Base-by-base conservation (phyloP, 2,888 invertebrate genomes). In the Pterostichus niger region DNA sequence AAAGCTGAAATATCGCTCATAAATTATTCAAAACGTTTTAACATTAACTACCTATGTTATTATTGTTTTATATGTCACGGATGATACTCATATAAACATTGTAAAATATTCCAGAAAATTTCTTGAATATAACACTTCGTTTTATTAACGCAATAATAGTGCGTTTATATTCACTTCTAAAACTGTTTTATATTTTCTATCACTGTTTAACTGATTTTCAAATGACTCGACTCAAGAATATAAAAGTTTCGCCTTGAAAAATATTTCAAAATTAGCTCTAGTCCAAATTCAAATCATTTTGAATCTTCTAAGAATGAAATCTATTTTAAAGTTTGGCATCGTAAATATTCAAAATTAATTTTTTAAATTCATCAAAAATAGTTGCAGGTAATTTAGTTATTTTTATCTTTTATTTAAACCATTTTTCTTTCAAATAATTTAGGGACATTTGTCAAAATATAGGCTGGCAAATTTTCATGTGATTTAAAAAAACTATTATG, bases 151-250 rank as follows among this genome's bases (percentile, higher is more conserved):
- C 35, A 31, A 33, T 59, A 61, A 56, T 24, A 33, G 31, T 7
- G 1, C 10, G 11, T 7, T 33, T 35, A 35, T 33, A 10, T 35
- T 31, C 33, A n/a, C 33, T 44, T 44, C 11, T 6, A 68, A 68
- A 40, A 35, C 64, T 6, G 56, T 9, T 35, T 31, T 24, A 33
- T 61, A 61, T 61, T 61, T 35, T 61, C 49, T 61, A 61, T 56
- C 61, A 11, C 61, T 31, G 35, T 35, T 11, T 24, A 24, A 31
- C 17, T 59, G 7, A 59, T 59, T 59, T 24, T 31, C 10, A 59
- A 59, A 59, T 61, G 61, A 61, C n/a, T 61, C 35, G 61, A 61
- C n/a, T 61, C 61, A 61, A 61, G 33, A 61, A 35, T 33, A 61
- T 33, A 35, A 68, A 44, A 44, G 15, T 13, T 40, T 44, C 44